A percentile compares a stretch with the other conserved stretches of the same genome.
Evolutionary conservation across 2,113 vertebrate species (phyloP).

Genomic region (Martes martes): DNA sequence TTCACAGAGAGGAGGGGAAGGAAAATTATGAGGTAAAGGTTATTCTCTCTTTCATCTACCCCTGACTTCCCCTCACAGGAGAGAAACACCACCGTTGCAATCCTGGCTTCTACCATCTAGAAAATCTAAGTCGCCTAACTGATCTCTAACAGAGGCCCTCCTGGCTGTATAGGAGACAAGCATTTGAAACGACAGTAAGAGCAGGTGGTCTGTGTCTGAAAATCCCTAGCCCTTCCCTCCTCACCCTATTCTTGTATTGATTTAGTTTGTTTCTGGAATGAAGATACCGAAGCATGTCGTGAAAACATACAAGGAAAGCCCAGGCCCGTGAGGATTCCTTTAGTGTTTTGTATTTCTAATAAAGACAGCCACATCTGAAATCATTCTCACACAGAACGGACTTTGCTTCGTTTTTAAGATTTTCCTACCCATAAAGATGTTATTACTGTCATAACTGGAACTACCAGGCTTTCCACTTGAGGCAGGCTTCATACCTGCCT

Average conservation of each 20-base stretch:
- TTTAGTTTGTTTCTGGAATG: background rate
- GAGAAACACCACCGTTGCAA: conserved; percentile 74
- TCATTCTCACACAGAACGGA: background rate
- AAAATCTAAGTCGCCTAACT: conserved; percentile 73
- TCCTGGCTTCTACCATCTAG: conserved; percentile 68
- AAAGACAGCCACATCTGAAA: background rate
- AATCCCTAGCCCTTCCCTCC: background rate
- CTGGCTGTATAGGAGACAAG: conserved; percentile 51
- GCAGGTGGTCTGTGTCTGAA: conserved; percentile 32
- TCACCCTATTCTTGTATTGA: background rate
- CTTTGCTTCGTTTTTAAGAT: background rate
- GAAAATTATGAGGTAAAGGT: conserved; percentile 83
- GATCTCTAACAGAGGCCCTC: conserved; percentile 66
- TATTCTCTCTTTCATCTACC: conserved; percentile 72
- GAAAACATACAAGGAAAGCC: background rate
- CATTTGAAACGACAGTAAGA: conserved; percentile 60
- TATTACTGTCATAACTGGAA: background rate
- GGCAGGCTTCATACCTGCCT: background rate
- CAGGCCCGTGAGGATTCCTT: background rate
- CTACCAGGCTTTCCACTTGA: too few species aligned
- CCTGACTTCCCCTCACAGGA: conserved; percentile 68
- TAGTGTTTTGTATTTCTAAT: background rate
- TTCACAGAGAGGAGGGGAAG: conserved; percentile 75
- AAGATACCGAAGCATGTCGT: background rate
- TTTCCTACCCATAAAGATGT: background rate